Base-by-base conservation (phyloP, 2,797 vertebrate species). In the Enteromius mattozi region DNA sequence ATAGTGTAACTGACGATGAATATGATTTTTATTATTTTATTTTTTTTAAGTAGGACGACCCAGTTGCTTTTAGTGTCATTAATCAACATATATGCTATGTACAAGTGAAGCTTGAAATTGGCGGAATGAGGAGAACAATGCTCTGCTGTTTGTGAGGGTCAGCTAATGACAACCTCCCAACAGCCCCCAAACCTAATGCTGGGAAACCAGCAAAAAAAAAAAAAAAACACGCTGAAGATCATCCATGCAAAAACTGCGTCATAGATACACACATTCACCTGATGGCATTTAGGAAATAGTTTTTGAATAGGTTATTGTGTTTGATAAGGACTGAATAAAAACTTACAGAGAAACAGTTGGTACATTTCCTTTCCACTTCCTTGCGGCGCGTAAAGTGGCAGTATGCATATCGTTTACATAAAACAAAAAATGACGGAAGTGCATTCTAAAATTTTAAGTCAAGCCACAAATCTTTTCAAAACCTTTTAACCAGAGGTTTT, bases 51-150 rank as follows among this genome's bases (percentile, higher is more conserved):
- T 93, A 94, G 94, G 92, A 89, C 94, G 91, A 94, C 94, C 93
- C 95, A 96, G 94, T 95, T 96, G 95, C 94, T 94, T 95, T 95
- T 94, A 95, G 93, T 93, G 94, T 95, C 95, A 95, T 95, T 95
- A 95, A 95, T 95, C 95, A 94, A 96, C 93, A 95, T 94, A 95
- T 92, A 95, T 94, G 91, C 95, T 94, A 92, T 92, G 92, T 91
- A 93, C 92, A 92, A 95, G 94, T 94, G 93, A 94, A 95, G 95
- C 94, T 95, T 95, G 95, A 95, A 95, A 93, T 94, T 91, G 93
- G 95, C 93, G 94, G 93, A 94, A 93, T 92, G 90, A 78, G 87
- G 93, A 92, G 94, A 95, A 96, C 95, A 96, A 96, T 95, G 93
- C 90, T 90, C 90, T 94, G 94, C 95, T 96, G 95, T 95, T 96